Conservation (phyloP, 2,797 vertebrate genomes). For the Ctenopoma multispine region DNA sequence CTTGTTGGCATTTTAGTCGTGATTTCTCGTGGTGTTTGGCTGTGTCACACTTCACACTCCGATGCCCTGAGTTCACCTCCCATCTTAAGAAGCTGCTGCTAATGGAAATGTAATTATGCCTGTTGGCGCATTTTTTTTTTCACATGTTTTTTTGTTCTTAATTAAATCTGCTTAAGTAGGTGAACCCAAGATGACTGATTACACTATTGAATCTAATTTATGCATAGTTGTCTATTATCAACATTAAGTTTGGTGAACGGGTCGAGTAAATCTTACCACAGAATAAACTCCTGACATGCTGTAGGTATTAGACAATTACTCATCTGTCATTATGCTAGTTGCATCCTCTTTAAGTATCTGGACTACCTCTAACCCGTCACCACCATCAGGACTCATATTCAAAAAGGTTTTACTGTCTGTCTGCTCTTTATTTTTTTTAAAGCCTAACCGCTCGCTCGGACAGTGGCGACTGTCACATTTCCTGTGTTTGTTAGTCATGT, state of each 20-base stretch:
- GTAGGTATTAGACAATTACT: background rate
- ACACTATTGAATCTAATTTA: background rate
- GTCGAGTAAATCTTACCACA: background rate
- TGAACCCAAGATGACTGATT: background rate
- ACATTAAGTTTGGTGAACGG: background rate
- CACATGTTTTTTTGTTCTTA: background rate
- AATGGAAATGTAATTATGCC: background rate
- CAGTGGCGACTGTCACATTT: constrained; percentile 10
- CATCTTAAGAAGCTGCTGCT: background rate
- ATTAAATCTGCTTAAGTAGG: background rate
- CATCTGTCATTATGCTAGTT: background rate
- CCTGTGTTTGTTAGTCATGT: constrained; percentile 27
- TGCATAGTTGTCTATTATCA: background rate
- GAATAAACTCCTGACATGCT: background rate
- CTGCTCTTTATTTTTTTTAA: too few species aligned
- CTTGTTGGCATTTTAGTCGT: background rate
- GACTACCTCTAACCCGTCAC: too few species aligned
- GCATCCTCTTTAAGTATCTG: background rate
- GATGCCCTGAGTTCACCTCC: too few species aligned
- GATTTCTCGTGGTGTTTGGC: too few species aligned
- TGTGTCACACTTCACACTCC: too few species aligned
- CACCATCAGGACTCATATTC: background rate
- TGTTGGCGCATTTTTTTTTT: background rate
- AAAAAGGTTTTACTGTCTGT: background rate
- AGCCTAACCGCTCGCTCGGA: too few species aligned